Conservation (phyloP, 2,113 vertebrate genomes). For the Muntiacus reevesi region DNA sequence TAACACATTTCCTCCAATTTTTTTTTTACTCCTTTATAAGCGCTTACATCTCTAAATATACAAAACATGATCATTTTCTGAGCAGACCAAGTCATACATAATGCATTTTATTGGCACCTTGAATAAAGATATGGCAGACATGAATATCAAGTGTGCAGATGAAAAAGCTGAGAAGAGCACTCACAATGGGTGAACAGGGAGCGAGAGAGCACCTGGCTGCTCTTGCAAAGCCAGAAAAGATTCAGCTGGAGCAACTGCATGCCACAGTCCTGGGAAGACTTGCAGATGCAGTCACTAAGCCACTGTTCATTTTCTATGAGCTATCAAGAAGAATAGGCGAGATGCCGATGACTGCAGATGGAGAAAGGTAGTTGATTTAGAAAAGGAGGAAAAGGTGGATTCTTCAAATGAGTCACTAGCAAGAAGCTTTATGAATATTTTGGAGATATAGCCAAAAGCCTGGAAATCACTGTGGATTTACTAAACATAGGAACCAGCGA, state of each 20-base stretch:
- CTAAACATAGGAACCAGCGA: background rate
- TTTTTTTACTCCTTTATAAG: constrained; percentile 61
- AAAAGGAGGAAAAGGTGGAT: background rate
- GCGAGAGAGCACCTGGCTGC: constrained; percentile 63
- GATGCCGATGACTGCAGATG: background rate
- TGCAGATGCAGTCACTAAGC: background rate
- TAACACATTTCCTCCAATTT: constrained; percentile 20
- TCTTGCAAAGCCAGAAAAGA: constrained; percentile 28
- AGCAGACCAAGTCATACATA: constrained; percentile 69
- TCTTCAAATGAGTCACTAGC: background rate
- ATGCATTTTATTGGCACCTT: constrained; percentile 73
- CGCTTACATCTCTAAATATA: constrained; percentile 64
- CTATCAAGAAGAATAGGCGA: background rate
- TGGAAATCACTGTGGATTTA: background rate
- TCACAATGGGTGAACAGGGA: constrained; percentile 55
- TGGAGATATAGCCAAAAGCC: background rate
- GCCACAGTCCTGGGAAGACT: background rate
- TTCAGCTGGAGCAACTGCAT: background rate
- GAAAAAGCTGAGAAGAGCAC: constrained; percentile 28
- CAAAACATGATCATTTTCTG: constrained; percentile 72
- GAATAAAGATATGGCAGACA: constrained; percentile 71
- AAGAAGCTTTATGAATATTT: constrained; percentile 1
- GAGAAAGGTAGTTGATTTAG: constrained; percentile 5
- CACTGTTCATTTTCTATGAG: background rate
- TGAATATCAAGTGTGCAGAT: constrained; percentile 65